Base-by-base conservation (phyloP, 2,797 vertebrate species). In the Cyprinodon diabolis region DNA sequence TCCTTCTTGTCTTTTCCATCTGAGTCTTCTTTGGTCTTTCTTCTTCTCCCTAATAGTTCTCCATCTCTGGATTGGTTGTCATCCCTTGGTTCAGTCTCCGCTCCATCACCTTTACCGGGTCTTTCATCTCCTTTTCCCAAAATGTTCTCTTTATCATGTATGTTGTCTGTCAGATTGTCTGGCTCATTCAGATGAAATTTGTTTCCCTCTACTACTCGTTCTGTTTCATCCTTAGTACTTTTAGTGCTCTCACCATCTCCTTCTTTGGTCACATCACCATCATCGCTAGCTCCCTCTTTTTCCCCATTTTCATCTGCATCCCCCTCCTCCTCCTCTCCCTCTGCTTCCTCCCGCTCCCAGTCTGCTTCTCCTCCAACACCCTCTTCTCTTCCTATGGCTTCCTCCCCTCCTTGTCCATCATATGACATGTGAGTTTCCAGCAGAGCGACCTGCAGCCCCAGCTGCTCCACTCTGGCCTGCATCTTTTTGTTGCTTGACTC, bases 401-500 rank as follows among this genome's bases (percentile, higher is more conserved):
- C 69, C 43, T 71, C 76, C 63, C 43, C 78, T 15, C 74, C 58
- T 10, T 69, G 75, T 15, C n/a, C 49, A 3, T 70, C 68, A 6
- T 75, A 80, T 3, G 81, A 76, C 47, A 74, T 78, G 14, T 81
- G 80, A 66, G 54, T 71, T 2, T 85, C 86, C 11, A 88, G 48
- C 0, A 82, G 82, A 30, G 90, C 88, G 2, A 89, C 85, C 69
- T 90, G 90, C 81, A 76, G 10, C 77, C 92, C 91, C 66, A 93
- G 90, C n/a, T 96, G 85, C 47, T 74, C 81, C 79, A 94, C 90
- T 68, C 92, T 89, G 67, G 76, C 77, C 90, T 90, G 87, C 84
- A 94, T 92, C 77, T 94, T 95, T 56, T 66, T 75, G 56, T 87
- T 81, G 58, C 88, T 93, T 0, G 93, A 90, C 88, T 95, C 93